Evolutionary conservation across 2,113 vertebrate genomes (phyloP).

Genomic region (Phainopepla nitens): DNA sequence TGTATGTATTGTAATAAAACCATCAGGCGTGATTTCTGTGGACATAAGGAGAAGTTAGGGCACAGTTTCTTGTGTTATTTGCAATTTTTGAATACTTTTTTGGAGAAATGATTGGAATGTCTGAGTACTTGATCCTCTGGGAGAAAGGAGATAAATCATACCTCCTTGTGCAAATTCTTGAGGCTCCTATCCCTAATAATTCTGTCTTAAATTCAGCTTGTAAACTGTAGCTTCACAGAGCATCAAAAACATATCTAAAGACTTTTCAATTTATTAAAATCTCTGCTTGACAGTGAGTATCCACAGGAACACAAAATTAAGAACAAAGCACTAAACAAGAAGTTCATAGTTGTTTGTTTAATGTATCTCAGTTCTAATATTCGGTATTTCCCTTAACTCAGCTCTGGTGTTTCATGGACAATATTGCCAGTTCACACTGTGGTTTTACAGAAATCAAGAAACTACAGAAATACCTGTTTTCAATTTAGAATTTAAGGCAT

Average conservation of each 20-base stretch:
- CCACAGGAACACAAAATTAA: not conserved
- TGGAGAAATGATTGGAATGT: not conserved
- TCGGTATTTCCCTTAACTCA: not conserved
- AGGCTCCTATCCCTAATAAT: not conserved
- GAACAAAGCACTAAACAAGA: not conserved
- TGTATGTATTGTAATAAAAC: not conserved
- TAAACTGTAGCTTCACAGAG: not conserved
- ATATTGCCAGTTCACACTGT: not conserved
- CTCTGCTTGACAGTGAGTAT: not conserved
- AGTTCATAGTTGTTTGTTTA: not conserved
- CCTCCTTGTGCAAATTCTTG: not conserved
- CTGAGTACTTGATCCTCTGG: not conserved
- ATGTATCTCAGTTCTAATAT: not conserved
- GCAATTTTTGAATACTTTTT: not conserved
- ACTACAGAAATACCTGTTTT: not conserved
- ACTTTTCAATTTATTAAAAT: not conserved
- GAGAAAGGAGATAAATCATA: too few relatives aligned
- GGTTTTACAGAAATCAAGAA: not conserved
- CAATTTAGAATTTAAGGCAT: not conserved
- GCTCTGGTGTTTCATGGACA: not conserved
- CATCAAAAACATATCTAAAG: not conserved
- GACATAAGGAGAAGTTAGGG: not conserved
- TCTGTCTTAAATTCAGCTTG: not conserved
- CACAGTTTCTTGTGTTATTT: not conserved
- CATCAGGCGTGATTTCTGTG: not conserved